Conservation (phyloP, 2,888 invertebrate genomes). For the Scaptomyza caliginosa region DNA sequence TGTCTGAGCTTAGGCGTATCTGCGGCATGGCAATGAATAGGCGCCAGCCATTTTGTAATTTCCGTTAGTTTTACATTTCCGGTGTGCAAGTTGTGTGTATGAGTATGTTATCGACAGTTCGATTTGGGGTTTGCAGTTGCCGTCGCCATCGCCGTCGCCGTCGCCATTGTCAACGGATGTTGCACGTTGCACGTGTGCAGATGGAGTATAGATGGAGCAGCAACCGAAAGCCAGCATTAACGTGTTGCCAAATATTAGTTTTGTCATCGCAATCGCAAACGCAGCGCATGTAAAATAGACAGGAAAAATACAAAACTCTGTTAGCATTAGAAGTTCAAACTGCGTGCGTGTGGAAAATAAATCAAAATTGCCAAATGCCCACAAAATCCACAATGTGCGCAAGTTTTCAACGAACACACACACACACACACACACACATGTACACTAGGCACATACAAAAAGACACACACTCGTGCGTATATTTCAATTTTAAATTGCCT, state of each 20-base stretch:
- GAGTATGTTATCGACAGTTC: constrained; percentile 26
- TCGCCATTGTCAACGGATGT: constrained; percentile 61
- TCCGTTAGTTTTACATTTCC: constrained; percentile 77
- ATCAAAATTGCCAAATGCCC: constrained; percentile 70
- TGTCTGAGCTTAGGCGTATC: constrained; percentile 92
- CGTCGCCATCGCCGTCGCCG: constrained; percentile 33
- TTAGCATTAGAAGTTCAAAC: constrained; percentile 63
- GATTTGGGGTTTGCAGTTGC: constrained; percentile 16
- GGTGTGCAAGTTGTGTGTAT: constrained; percentile 44
- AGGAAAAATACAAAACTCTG: constrained; percentile 49
- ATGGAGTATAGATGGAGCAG: constrained; percentile 26
- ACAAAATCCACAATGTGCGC: constrained; percentile 30
- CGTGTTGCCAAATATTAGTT: constrained; percentile 61
- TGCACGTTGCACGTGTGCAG: constrained; percentile 51
- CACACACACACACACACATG: constrained; percentile 5
- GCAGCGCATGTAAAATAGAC: constrained; percentile 47
- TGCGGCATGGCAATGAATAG: constrained; percentile 71
- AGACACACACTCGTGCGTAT: constrained; percentile 25
- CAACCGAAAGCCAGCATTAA: constrained; percentile 52
- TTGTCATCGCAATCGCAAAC: constrained; percentile 47
- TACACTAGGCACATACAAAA: constrained; percentile 8
- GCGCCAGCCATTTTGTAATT: constrained; percentile 72
- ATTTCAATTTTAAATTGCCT: constrained; percentile 73
- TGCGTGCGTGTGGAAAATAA: constrained; percentile 55
- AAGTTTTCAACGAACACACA: constrained; percentile 22